These are phyloP conservation scores for Megaceryle alcyon DNA, from an alignment of 2,797 vertebrate genomes.

Conservation along the genomic window DNA sequence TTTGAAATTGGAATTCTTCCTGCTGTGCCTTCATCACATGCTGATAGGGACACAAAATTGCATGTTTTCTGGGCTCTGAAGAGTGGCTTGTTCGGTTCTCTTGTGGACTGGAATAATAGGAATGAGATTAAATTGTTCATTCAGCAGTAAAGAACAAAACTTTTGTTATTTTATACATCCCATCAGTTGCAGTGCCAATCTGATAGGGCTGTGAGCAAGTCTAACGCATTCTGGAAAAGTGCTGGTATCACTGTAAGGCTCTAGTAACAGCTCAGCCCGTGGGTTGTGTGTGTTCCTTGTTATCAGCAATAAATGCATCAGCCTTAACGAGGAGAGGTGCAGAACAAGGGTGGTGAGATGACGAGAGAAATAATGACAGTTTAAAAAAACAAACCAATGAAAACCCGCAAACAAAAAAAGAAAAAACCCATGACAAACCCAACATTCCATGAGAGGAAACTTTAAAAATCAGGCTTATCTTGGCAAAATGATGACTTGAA, in stretches of 20 bases:
- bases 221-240: neutral
- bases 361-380: neutral
- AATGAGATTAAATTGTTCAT: neutral
- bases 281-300: neutral
- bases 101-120: neutral
- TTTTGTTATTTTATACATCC: neutral
- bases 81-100: neutral
- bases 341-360: neutral
- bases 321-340: neutral
- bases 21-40: neutral
- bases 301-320: neutral
- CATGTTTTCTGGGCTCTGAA: neutral
- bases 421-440: neutral
- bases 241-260: no score
- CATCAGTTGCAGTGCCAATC: neutral
- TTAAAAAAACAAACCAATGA: neutral
- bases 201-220: no score
- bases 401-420: no score
- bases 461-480: neutral
- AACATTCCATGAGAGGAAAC: neutral
- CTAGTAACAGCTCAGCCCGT: neutral
- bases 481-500: neutral
- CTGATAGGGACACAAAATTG: neutral
- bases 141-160: neutral
- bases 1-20: neutral